Base-by-base conservation (phyloP, 2,888 invertebrate genomes). In the Miltochrista miniata region DNA sequence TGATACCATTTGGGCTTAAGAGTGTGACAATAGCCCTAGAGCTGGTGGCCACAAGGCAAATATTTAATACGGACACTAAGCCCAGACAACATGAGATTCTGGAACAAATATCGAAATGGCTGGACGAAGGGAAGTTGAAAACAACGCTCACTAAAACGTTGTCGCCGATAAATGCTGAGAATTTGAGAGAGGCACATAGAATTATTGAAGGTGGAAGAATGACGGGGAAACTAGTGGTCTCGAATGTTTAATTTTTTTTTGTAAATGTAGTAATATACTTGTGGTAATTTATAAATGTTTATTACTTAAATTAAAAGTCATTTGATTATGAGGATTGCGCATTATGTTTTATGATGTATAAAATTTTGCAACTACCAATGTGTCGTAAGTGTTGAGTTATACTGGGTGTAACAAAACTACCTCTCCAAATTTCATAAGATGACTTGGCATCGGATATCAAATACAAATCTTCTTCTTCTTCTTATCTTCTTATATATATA, bases 111-210 rank as follows among this genome's bases (percentile, higher is more conserved):
- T 84, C 90, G 0, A 78, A 74, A 47, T 72, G 87, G 79, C 60
- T 89, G 38, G 86, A 85, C 10, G 70, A 68, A 11, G 85, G 85
- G 2, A 72, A 71, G 51, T 54, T 90, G 15, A 85, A 81, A 54
- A 62, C 63, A 40, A 88, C 90, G n/a, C 53, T 90, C 29, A 83
- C 76, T 4, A 85, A 79, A 62, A 79, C 81, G 0, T 24, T 90
- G 44, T 70, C 81, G 7, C 90, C 90, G 4, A 86, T 90, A 31
- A 88, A 90, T 65, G 88, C 90, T 31, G 79, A 68, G 0, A 88
- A 85, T 63, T 68, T 90, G 37, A 81, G 65, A 56, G 84, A 89
- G 54, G 86, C 88, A 30, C 89, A 90, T 51, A 82, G 56, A 55
- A 54, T 87, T 3, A 60, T 90, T 37, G 90, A 90, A 75, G 74